Evolutionary conservation across 2,888 invertebrate genomes (phyloP), one percentile per base, ranked within the genome.

Genomic region (Trachelus iudaicus): DNA sequence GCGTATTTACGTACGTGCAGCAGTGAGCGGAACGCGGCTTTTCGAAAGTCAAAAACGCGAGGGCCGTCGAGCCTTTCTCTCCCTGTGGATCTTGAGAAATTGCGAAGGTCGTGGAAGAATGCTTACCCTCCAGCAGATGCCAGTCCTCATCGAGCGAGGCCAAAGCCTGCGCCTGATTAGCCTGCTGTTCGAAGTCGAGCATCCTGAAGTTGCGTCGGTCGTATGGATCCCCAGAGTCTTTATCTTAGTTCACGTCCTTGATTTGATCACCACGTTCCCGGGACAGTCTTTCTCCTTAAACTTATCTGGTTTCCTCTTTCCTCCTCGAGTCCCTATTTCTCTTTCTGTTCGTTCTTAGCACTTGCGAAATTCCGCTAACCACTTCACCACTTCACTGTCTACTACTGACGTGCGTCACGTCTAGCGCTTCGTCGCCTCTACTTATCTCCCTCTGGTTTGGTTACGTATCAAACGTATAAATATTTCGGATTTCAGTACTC

Each of bases 71-170:
- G 56, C 56, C 56, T 56, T 56, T 56, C 56, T 56, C 56, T 56
- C 56, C 56, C 56, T 23, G 56, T 56, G 56, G 56, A 56, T 75
- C 34, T 74, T 35, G 69, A 77, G 83, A 82, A 84, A 86, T 85
- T 85, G 83, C 83, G 84, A 87, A 88, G 87, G 87, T 87, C 88
- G 84, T 87, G 56, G 23, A 56, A 56, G 56, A 56, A 82, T 79
- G 78, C 88, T 89, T 83, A 89, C 88, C 89, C 87, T 87, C 87
- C 81, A 89, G 87, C 86, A 89, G 86, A 85, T 89, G 88, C 87
- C 87, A 88, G 85, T 88, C 86, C 78, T 87, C 87, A 81, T 87
- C 85, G 81, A 86, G 85, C 79, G 87, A 87, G 79, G 86, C 88
- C 81, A 87, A 81, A 77, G 88, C 85, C 81, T 87, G 87, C 78